Evolutionary conservation across 2,888 invertebrate genomes (phyloP).

Genomic region (Sthenelais limicola): DNA sequence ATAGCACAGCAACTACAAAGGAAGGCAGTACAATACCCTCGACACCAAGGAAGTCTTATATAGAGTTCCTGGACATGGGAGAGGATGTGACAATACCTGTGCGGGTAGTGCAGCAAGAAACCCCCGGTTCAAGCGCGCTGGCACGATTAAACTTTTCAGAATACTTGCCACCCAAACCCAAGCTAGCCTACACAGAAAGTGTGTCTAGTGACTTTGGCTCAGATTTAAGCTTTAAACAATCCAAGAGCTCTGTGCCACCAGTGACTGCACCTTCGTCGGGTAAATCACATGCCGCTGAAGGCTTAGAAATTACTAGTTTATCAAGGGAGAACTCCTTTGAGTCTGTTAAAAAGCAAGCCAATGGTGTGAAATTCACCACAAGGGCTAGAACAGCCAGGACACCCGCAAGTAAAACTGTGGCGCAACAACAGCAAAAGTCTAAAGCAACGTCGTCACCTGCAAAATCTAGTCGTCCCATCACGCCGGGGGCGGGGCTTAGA

Average conservation of each 20-base stretch:
- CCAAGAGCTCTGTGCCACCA: not conserved
- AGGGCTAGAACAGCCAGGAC: too few relatives aligned
- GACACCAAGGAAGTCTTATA: not conserved
- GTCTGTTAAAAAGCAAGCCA: not conserved
- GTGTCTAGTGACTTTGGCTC: slow-evolving; percentile 31
- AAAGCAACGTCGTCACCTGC: not conserved
- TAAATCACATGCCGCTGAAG: not conserved
- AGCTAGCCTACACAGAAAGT: slow-evolving; percentile 12
- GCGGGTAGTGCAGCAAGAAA: not conserved
- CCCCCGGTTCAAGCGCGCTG: not conserved
- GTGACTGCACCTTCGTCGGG: not conserved
- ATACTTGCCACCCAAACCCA: not conserved
- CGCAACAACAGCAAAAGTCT: not conserved
- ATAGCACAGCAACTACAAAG: not conserved
- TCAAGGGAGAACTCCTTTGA: slow-evolving; percentile 14
- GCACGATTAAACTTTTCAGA: not conserved
- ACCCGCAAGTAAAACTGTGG: too few relatives aligned
- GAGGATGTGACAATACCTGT: slow-evolving; percentile 27
- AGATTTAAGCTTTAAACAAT: slow-evolving; percentile 13
- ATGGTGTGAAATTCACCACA: too few relatives aligned
- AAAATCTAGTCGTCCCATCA: not conserved
- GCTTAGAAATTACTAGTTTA: slow-evolving; percentile 11
- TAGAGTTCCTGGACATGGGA: slow-evolving; percentile 18
- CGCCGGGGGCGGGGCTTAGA: not conserved
- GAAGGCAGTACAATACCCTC: not conserved